Base-by-base conservation (phyloP, 1,140 invertebrate species). In the Leptopilina boulardi region DNA sequence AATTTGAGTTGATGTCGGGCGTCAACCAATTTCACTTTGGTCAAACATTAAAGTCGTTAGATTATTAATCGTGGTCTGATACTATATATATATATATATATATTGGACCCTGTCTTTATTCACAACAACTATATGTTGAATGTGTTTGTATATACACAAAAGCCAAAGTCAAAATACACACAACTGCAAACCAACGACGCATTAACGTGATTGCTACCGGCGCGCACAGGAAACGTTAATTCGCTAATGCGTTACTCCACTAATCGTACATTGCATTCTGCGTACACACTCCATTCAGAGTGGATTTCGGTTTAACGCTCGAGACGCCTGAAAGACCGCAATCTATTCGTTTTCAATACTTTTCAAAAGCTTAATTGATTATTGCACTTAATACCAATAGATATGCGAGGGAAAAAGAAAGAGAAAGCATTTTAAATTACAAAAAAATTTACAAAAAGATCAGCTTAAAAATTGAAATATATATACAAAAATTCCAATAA, bases 231-330 rank as follows among this genome's bases (percentile, higher is more conserved):
- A 66, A 66, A 66, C 59, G 59, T 66, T 66, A 66, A 66, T 66
- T 66, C 59, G 26, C 59, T 66, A 66, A 66, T 66, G 59, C 59
- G 59, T 66, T 66, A 66, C 59, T 66, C 59, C 26, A 30, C 59
- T 51, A 30, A 66, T 30, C 59, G 59, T 66, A 66, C 59, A 66
- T 66, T 13, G 59, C 26, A n/a, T 66, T 23, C 26, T n/a, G 23
- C 23, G 23, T 34, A 66, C 26, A 66, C 13, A 66, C 59, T 66
- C 59, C 11, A 66, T 66, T 66, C 26, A 66, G 59, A 51, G 59
- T 5, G 59, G 26, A 66, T 66, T 66, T 30, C n/a, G 11, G 59
- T 66, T 66, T 66, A 66, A 66, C 59, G 59, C 13, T n/a, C 1
- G 59, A 26, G 21, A 30, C 56, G 10, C 56, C 21, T 59, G 10